phyloP scores from a whole-genome alignment of 2,797 vertebrate species.

The Pagetopsis macropterus region DNA sequence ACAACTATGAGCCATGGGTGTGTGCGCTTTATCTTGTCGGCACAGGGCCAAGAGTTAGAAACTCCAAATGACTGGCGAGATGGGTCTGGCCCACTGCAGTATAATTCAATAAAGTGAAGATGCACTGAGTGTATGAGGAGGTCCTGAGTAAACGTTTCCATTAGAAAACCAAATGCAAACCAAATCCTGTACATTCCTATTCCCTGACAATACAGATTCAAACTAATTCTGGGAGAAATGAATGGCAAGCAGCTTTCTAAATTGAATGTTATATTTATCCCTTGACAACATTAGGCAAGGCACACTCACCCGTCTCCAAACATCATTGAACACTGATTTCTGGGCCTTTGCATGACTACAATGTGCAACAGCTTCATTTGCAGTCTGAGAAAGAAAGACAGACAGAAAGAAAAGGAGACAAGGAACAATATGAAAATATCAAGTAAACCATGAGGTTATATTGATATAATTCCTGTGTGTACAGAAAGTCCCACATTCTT shows the following conservation, averaged over 20 bases:
- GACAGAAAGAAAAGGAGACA: background rate
- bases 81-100: constrained; percentile 14
- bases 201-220: constrained; percentile 4
- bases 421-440: background rate
- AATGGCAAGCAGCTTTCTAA: constrained; percentile 6
- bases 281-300: constrained; percentile 4
- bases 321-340: background rate
- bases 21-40: constrained; percentile 16
- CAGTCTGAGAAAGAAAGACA: constrained; percentile 1
- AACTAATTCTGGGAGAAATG: background rate
- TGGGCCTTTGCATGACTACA: background rate
- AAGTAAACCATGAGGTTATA: no score
- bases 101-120: constrained; percentile 36
- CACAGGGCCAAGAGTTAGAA: constrained; percentile 38
- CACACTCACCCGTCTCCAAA: background rate
- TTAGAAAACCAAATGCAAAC: constrained; percentile 24
- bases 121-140: constrained; percentile 22
- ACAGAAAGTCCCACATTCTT: background rate
- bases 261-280: constrained; percentile 21
- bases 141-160: constrained; percentile 1
- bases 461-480: background rate
- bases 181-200: constrained; percentile 15
- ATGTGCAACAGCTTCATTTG: constrained; percentile 8
- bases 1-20: constrained; percentile 6
- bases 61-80: constrained; percentile 30